phyloP scores from a whole-genome alignment of 53 echinoderm and acorn worm genomes.

The Patiria pectinifera region DNA sequence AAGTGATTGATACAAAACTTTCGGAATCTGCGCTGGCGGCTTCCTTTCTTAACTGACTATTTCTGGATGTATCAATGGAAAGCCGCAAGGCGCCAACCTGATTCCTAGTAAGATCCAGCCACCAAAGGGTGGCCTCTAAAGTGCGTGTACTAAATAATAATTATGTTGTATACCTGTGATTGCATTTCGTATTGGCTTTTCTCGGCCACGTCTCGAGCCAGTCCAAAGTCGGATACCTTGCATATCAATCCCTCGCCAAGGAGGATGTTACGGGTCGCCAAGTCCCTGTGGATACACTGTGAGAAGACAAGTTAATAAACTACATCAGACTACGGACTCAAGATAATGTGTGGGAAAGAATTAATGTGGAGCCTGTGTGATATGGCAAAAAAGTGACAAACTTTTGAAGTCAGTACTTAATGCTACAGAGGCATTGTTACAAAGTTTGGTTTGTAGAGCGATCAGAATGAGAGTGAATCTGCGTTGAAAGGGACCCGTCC shows the following conservation, averaged over 20 bases:
- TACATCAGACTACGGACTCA: not conserved
- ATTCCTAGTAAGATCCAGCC: not conserved
- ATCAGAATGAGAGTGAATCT: too few species aligned
- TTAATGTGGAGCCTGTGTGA: too few species aligned
- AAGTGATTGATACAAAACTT: too few species aligned
- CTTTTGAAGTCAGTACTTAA: too few species aligned
- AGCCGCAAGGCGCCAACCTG: not conserved
- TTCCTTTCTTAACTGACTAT: too few species aligned
- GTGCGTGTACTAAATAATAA: not conserved
- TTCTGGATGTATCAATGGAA: too few species aligned
- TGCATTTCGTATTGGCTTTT: conserved; percentile 81
- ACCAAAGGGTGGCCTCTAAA: not conserved
- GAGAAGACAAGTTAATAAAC: not conserved
- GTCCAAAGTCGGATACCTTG: conserved; percentile 79
- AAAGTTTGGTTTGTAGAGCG: too few species aligned
- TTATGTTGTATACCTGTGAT: conserved; percentile 70
- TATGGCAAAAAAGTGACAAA: too few species aligned
- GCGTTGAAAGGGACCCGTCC: too few species aligned
- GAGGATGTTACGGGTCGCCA: conserved; percentile 82
- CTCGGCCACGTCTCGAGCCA: conserved; percentile 80
- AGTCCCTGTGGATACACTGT: conserved; percentile 86
- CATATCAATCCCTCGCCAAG: conserved; percentile 77
- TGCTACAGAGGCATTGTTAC: too few species aligned
- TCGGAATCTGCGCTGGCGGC: too few species aligned
- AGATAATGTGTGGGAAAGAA: not conserved